phyloP scores from a whole-genome alignment of 1,140 invertebrate species.

The Leucophenga varia region DNA sequence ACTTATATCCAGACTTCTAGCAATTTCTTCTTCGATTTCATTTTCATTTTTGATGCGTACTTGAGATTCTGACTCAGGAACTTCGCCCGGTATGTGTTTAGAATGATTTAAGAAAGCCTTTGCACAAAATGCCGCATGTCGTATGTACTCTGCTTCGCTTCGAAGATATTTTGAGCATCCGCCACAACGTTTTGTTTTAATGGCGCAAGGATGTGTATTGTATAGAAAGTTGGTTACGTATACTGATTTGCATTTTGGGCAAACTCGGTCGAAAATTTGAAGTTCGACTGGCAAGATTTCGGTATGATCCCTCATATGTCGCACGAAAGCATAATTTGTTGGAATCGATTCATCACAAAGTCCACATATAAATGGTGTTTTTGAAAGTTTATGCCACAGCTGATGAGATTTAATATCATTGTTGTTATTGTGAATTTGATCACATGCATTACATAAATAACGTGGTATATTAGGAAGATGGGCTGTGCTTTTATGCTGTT shows the following conservation, averaged over 20 bases:
- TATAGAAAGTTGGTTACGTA: conserved; percentile 48
- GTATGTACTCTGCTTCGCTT: conserved; percentile 32
- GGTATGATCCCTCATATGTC: conserved; percentile 42
- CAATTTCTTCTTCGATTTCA: conserved; percentile 26
- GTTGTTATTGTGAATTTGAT: conserved; percentile 37
- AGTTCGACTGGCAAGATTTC: conserved; percentile 22
- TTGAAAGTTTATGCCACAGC: conserved; percentile 51
- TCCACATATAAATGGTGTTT: conserved; percentile 45
- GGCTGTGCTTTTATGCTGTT: conserved; percentile 25
- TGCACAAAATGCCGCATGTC: conserved; percentile 36
- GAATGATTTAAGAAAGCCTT: conserved; percentile 46
- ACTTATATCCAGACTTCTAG: conserved; percentile 2
- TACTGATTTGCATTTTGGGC: conserved; percentile 40
- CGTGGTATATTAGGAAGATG: conserved; percentile 39
- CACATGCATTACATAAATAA: conserved; percentile 42
- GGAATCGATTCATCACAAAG: conserved; percentile 29
- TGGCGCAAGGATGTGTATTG: conserved; percentile 48
- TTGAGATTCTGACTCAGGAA: conserved; percentile 22
- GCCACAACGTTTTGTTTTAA: conserved; percentile 37
- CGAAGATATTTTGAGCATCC: conserved; percentile 35
- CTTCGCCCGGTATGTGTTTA: conserved; percentile 40
- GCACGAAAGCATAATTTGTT: conserved; percentile 33
- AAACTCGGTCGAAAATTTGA: conserved; percentile 40
- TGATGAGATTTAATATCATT: conserved; percentile 48
- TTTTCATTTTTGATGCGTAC: conserved; percentile 44